Evolutionary conservation across 2,797 vertebrate species (phyloP), one percentile per base, ranked within the genome.

Genomic region (Gymnodraco acuticeps): DNA sequence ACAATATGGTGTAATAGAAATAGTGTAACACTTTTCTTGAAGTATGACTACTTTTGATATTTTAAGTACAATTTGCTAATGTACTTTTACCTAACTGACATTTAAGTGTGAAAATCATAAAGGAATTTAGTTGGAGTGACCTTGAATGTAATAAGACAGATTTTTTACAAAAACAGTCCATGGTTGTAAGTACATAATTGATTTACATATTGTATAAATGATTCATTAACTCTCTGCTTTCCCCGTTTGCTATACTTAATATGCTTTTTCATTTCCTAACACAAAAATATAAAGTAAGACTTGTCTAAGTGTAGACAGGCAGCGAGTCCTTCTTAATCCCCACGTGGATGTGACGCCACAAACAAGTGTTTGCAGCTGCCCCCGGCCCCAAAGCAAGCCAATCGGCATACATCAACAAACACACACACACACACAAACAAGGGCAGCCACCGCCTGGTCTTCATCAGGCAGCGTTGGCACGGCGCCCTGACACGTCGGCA

Each of bases 281-380:
- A 38, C 56, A 15, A 43, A 64, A 67, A 23, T 2, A 17, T 45
- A 10, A 64, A 48, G 41, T 48, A 41, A 53, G 76, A 48, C 46
- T 50, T 75, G 45, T 50, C 2, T 52, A n/a, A 64, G 64, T 20
- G 52, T 47, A 17, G 19, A 51, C 52, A 56, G 59, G 47, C 63
- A 50, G 48, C 10, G 3, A 33, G 45, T 77, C 53, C 52, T 65
- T 69, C 71, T 84, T 84, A 69, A 65, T 64, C 64, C 83, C 71
- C 87, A 86, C 66, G 85, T 84, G 84, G 80, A 70, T 55, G 45
- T 69, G 81, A 86, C 15, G 77, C 77, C 69, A 89, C 84, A 88
- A 89, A 82, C 85, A 84, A 91, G 80, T 90, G 87, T 93, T 89
- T 88, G 88, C 92, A 94, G 94, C 93, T 94, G 94, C 82, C 84